A percentile compares a stretch with the other conserved stretches of the same genome.
Evolutionary conservation across 2,888 invertebrate species (phyloP).

Genomic region (Terebella lapidaria): DNA sequence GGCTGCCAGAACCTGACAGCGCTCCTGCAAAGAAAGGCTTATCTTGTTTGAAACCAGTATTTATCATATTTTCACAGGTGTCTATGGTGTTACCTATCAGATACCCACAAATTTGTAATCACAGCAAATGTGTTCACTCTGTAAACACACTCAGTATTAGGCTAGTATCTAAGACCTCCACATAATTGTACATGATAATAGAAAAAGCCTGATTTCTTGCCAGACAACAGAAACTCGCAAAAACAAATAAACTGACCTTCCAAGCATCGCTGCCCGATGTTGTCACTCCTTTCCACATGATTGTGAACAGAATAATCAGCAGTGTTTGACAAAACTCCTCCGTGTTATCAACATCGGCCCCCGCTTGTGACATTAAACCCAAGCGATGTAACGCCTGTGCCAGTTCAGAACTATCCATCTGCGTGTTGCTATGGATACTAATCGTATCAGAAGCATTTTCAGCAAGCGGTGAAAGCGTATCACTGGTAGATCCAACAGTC

Average conservation of each 20-base stretch:
- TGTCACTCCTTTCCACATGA: slow-evolving; percentile 63
- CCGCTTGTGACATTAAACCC: neutral
- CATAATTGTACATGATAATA: too few species aligned
- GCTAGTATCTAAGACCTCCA: too few species aligned
- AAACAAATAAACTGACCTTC: slow-evolving; percentile 59
- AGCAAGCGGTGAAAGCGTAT: neutral
- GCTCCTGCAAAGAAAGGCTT: slow-evolving; percentile 48
- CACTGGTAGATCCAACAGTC: neutral
- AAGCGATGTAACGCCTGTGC: neutral
- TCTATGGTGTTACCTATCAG: too few species aligned
- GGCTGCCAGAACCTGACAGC: slow-evolving; percentile 62
- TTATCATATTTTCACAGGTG: too few species aligned
- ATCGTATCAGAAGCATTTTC: too few species aligned
- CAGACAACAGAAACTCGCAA: too few species aligned
- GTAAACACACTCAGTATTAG: too few species aligned
- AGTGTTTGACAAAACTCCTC: slow-evolving; percentile 62
- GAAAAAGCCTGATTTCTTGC: too few species aligned
- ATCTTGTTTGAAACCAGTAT: too few species aligned
- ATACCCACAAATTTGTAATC: too few species aligned
- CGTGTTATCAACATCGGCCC: slow-evolving; percentile 42
- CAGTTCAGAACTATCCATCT: neutral
- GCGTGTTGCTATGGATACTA: too few species aligned
- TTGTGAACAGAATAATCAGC: slow-evolving; percentile 59
- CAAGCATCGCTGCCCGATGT: slow-evolving; percentile 59
- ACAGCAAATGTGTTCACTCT: too few species aligned